phyloP scores from a whole-genome alignment of 2,113 vertebrate species.

The Gymnorhina tibicen region DNA sequence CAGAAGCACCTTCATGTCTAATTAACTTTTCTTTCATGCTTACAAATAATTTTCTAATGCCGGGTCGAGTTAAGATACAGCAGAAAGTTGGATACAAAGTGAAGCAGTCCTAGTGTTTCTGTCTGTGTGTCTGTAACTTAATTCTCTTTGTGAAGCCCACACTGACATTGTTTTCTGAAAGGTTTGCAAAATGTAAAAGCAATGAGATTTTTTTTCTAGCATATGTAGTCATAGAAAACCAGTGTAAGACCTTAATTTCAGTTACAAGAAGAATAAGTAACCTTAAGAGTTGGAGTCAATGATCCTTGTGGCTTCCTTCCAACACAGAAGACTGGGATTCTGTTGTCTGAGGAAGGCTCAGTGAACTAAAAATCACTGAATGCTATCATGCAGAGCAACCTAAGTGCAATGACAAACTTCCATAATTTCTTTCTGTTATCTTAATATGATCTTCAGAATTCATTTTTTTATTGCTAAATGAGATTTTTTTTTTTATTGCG shows the following conservation, averaged over 20 bases:
- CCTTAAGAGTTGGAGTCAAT: fast-evolving
- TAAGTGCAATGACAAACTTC: background rate
- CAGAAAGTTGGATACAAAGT: background rate
- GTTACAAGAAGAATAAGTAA: background rate
- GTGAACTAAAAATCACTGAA: background rate
- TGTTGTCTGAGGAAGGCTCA: background rate
- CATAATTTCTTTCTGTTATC: background rate
- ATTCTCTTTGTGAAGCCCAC: background rate
- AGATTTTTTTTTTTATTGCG: background rate
- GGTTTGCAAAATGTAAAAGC: background rate
- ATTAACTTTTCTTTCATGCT: background rate
- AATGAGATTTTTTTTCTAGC: background rate
- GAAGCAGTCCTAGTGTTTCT: background rate
- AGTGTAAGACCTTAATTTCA: background rate
- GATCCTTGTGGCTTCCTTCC: background rate
- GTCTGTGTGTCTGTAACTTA: background rate
- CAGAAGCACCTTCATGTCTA: background rate
- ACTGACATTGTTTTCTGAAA: background rate
- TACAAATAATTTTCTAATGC: background rate
- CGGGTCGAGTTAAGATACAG: background rate
- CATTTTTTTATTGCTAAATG: background rate
- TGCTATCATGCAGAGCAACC: background rate
- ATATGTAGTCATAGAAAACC: background rate
- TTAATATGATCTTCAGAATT: background rate
- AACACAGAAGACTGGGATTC: background rate